Conservation (phyloP, 2,113 vertebrate genomes). For the Bujurquina vittata region DNA sequence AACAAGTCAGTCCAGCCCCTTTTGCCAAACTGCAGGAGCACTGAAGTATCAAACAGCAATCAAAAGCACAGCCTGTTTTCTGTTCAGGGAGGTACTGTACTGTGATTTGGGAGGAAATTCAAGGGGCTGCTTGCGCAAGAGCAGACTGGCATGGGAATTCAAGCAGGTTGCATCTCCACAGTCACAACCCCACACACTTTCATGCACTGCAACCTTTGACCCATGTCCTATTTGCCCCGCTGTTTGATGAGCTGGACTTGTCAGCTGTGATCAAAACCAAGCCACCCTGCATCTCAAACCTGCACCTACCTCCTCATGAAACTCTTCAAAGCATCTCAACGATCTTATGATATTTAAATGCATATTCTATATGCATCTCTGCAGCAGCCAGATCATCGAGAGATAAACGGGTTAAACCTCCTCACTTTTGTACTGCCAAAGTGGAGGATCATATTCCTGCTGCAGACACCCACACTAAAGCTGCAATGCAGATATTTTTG, state of each 20-base stretch:
- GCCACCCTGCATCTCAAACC: background rate
- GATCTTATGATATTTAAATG: constrained; percentile 22
- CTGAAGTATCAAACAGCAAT: constrained; percentile 56
- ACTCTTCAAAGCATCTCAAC: constrained; percentile 13
- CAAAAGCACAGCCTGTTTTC: constrained; percentile 30
- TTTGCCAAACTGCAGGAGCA: constrained; percentile 53
- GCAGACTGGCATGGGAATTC: constrained; percentile 38
- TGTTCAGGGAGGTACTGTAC: constrained; percentile 9
- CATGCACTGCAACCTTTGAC: constrained; percentile 43
- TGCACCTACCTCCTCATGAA: background rate
- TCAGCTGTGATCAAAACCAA: constrained; percentile 45
- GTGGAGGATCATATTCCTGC: constrained; percentile 15
- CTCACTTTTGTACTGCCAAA: background rate
- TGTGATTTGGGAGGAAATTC: constrained; percentile 29
- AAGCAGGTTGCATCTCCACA: constrained; percentile 39
- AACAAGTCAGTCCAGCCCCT: constrained; percentile 42
- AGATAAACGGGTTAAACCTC: background rate
- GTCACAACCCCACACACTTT: constrained; percentile 18
- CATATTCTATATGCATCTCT: background rate
- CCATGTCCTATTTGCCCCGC: constrained; percentile 32
- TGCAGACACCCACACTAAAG: background rate
- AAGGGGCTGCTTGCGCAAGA: constrained; percentile 20
- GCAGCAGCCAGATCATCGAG: background rate
- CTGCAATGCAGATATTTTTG: background rate
- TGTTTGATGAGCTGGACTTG: constrained; percentile 51